Base-by-base conservation (phyloP, 2,113 vertebrate species). In the Butorides virescens region DNA sequence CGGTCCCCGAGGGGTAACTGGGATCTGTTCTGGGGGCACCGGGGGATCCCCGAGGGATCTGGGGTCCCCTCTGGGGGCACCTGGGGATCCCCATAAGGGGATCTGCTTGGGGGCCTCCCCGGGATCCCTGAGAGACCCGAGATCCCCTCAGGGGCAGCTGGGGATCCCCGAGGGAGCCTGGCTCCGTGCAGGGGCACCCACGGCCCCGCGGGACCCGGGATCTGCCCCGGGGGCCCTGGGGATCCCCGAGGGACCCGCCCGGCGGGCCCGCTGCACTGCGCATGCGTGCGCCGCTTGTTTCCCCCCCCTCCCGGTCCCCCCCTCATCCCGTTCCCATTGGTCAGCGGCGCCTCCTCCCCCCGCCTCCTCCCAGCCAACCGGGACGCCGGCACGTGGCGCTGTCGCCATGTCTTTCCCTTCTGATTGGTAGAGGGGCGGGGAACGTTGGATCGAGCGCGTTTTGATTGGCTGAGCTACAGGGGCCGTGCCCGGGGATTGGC, bases 361-460 rank as follows among this genome's bases (percentile, higher is more conserved):
- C 7, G 16, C 11, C 29, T 9, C 30, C 63, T 34, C 1, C 0
- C 29, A 46, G 21, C 91, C 91, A 93, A 93, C 8, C 34, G n/a
- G 2, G 1, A 1, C 11, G 11, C 13, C 6, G 71, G 56, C 22
- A 20, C 36, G 77, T 71, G 77, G 63, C 36, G 3, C 10, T 1
- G 25, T 19, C 14, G 0, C 7, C 0, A 0, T 0, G 8, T 2
- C 5, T 0, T 15, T 32, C 18, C 18, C 8, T 70, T 36, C 22
- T 37, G 77, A 92, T 72, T 88, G 65, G 85, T 1, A 1, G 11
- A 0, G 2, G 17, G 72, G 91, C 27, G 58, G 63, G 22, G 10
- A 8, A 2, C 1, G 10, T 6, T 1, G 39, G 29, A 5, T 2
- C 0, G 0, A 5, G 0, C 3, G 27, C 13, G 3, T 36, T 49